These are phyloP conservation scores for Apogon hyalosoma DNA, from an alignment of 2,797 vertebrate genomes.

Conservation along the genomic window DNA sequence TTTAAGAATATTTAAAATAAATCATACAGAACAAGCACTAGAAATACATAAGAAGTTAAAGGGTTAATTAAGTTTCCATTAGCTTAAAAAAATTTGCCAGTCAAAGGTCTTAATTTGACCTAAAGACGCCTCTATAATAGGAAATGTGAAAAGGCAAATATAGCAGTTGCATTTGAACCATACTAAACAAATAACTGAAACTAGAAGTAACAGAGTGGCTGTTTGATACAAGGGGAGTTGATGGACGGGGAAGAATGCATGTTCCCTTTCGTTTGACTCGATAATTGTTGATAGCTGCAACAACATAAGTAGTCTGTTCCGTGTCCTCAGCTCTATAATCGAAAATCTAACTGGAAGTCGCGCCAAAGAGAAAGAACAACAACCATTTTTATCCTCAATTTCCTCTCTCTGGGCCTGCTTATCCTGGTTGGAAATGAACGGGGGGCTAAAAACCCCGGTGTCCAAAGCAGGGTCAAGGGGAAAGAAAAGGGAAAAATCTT, in stretches of 20 bases:
- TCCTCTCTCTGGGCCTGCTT: constrained; percentile 64
- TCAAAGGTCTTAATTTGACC: neutral
- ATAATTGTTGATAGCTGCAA: constrained; percentile 40
- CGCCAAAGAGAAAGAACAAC: constrained; percentile 54
- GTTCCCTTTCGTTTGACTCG: constrained; percentile 21
- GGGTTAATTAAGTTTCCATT: too few relatives aligned
- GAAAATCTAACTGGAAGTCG: constrained; percentile 28
- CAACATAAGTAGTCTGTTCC: constrained; percentile 25
- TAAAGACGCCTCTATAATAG: neutral
- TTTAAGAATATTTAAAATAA: too few relatives aligned
- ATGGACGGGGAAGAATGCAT: constrained; percentile 15
- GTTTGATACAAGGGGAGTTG: constrained; percentile 5
- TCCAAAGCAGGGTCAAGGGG: constrained; percentile 47
- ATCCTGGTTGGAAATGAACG: constrained; percentile 62
- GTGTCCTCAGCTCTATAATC: constrained; percentile 27
- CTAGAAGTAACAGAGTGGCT: neutral
- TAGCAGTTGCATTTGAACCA: neutral
- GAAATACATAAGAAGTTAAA: too few relatives aligned
- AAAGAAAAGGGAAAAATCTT: constrained; percentile 30
- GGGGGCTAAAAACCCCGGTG: constrained; percentile 34
- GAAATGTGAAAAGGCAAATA: neutral
- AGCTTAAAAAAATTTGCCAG: neutral
- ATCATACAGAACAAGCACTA: too few relatives aligned
- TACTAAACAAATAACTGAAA: neutral
- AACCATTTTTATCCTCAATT: constrained; percentile 56